phyloP scores from a whole-genome alignment of 2,797 vertebrate species.

The Catostomus latipinnis region DNA sequence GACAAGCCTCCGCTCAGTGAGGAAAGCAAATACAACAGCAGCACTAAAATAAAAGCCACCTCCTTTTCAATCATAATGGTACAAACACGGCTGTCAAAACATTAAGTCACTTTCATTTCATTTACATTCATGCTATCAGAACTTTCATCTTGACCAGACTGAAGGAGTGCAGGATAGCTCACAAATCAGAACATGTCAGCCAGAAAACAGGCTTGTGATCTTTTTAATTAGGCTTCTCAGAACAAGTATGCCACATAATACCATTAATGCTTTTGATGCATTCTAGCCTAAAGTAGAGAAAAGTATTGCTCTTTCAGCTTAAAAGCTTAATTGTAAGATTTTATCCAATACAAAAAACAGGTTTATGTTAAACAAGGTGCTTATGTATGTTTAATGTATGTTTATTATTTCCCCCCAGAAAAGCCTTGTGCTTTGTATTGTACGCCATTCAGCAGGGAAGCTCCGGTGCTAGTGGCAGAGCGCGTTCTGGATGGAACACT shows the following conservation, averaged over 20 bases:
- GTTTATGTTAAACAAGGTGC: background rate
- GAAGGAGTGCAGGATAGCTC: background rate
- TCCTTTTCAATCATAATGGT: background rate
- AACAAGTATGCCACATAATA: background rate
- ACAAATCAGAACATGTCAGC: constrained; percentile 5
- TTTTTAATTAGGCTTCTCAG: constrained; percentile 15
- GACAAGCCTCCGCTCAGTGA: constrained; percentile 5
- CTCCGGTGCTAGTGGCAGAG: constrained; percentile 86
- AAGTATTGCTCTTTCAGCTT: background rate
- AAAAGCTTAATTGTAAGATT: background rate
- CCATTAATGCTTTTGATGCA: background rate
- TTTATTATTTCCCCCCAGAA: constrained; percentile 73
- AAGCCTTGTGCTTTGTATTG: constrained; percentile 93
- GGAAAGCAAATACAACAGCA: background rate
- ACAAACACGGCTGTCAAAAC: constrained; percentile 11
- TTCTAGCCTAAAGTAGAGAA: background rate
- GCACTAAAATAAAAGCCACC: background rate
- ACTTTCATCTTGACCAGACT: constrained; percentile 36
- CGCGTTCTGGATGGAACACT: constrained; percentile 94
- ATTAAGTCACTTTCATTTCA: constrained; percentile 20
- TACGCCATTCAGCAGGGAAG: constrained; percentile 85
- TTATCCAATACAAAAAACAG: background rate
- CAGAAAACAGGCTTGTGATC: constrained; percentile 28
- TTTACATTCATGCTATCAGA: constrained; percentile 8
- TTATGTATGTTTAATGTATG: background rate